Conservation (phyloP, 2,797 vertebrate species). For the Tapirus indicus region DNA sequence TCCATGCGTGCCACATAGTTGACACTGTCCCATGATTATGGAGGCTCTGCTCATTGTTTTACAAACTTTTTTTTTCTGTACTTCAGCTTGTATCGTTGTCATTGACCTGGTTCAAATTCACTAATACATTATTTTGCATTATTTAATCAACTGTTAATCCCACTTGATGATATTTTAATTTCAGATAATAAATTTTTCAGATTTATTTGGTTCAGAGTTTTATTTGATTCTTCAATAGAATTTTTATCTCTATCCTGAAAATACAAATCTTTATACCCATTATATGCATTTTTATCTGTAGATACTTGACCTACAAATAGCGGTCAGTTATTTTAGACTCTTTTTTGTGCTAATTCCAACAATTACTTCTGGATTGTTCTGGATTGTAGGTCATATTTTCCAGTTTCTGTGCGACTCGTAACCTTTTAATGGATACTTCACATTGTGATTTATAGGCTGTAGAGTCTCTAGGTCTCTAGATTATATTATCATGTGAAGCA, state of each 20-base stretch:
- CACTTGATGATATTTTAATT: neutral
- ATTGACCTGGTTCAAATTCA: neutral
- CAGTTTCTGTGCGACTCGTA: neutral
- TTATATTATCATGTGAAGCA: neutral
- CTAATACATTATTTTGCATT: neutral
- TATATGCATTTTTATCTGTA: neutral
- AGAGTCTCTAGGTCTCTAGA: neutral
- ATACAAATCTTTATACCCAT: neutral
- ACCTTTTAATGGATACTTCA: neutral
- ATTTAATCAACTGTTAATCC: neutral
- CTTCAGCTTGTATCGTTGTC: neutral
- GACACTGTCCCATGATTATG: neutral
- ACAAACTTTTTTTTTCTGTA: neutral
- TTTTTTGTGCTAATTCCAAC: neutral
- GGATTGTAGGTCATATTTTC: neutral
- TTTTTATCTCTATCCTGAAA: neutral
- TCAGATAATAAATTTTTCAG: neutral
- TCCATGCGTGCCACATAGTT: neutral
- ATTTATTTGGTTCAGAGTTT: neutral
- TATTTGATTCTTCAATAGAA: neutral
- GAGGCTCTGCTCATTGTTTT: neutral
- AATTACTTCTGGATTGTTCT: neutral
- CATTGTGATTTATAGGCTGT: neutral
- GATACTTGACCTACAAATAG: neutral
- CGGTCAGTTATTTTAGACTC: neutral